Base-by-base conservation (phyloP, 2,888 invertebrate species). In the Diplolepis rosae region DNA sequence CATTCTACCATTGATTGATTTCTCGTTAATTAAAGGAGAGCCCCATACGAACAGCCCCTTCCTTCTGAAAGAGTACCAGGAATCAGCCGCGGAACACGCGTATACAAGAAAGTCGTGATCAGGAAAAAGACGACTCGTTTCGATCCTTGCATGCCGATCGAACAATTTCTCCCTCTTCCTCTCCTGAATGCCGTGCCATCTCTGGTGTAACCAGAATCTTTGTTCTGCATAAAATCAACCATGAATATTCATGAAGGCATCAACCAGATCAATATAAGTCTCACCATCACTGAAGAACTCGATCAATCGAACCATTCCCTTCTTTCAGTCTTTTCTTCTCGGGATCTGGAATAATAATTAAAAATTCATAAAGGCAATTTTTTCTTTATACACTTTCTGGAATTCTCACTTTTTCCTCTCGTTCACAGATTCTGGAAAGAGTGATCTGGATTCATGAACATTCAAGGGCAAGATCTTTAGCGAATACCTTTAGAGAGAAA, bases 21-120 rank as follows among this genome's bases (percentile, higher is more conserved):
- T 80, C 79, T 80, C 72, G 82, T 85, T 85, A 87, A 87, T 87
- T 85, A 85, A 83, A 84, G 82, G 75, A 77, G 77, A 71, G 74
- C 71, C 66, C 72, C 76, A 74, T 76, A 79, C 76, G 77, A 74
- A 71, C 78, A 77, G n/a, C 73, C 68, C 71, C 69, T 48, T 68
- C 68, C 52, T 35, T n/a, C 69, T 22, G 24, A 65, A 61, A 22
- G 74, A 75, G 74, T 82, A 84, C 80, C 76, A 52, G 72, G 81
- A 83, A 81, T 76, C 78, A 72, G 74, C 69, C 66, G 71, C 68
- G 70, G 75, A 72, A 75, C 73, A 67, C 70, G 69, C 48, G 70
- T 71, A 70, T 73, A 74, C 77, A 82, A 83, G 82, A 84, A 84
- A 78, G 78, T 78, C 75, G 72, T 71, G 42, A 75, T 76, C 74